Base-by-base conservation (phyloP, 1,140 invertebrate genomes). In the Brachionus asplanchnoidis region DNA sequence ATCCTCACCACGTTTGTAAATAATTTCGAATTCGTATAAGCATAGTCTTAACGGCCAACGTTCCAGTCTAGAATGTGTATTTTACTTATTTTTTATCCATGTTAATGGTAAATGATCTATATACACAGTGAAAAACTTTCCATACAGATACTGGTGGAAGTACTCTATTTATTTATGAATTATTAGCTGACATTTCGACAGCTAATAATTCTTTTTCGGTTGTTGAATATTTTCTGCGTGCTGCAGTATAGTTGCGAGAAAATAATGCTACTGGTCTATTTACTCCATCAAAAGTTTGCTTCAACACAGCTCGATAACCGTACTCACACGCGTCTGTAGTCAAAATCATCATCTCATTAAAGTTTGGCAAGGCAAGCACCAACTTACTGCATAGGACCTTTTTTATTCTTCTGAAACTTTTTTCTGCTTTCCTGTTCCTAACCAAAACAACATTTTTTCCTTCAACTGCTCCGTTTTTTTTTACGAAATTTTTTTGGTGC, bases 91-190 rank as follows among this genome's bases (percentile, higher is more conserved):
- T 86, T 50, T 89, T 87, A 90, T 88, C 17, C 53, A 65, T 9
- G 88, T 85, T 42, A 92, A 80, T 0, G 91, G 89, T 77, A 90
- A 89, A 79, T 92, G 90, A 84, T 92, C 90, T 1, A 90, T 92
- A 12, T 87, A 85, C 5, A 92, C 82, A 3, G 85, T 89, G 85
- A 91, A 91, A 44, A 88, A 73, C 14, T 88, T 79, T 2, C 90
- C 91, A 82, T 88, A 89, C 7, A 91, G 60, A 83, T 88, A 91
- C 56, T 89, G 66, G 56, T 90, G 87, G 85, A 91, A 90, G 73
- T 86, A 88, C 60, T 88, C 79, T 8, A 91, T 86, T n/a, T n/a
- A n/a, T n/a, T n/a, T n/a, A n/a, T n/a, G n/a, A n/a, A n/a, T n/a
- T n/a, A n/a, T n/a, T n/a, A n/a, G n/a, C n/a, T 3, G 85, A 89